Base-by-base conservation (phyloP, 2,888 invertebrate species). In the Caenorhabditis sinica region DNA sequence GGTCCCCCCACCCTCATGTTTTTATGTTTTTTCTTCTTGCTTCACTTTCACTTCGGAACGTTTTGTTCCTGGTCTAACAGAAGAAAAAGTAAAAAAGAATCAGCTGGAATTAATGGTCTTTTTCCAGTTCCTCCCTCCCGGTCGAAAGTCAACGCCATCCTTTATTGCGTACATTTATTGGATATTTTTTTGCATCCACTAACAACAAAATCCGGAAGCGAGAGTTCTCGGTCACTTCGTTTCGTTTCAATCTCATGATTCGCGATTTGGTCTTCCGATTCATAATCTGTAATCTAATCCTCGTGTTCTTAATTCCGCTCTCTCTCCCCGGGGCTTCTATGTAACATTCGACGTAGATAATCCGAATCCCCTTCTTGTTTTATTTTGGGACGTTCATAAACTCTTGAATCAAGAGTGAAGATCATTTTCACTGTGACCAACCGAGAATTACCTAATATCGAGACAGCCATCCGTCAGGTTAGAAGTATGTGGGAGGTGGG, bases 91-190 rank as follows among this genome's bases (percentile, higher is more conserved):
- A 5, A 36, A 53, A 25, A 68, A 51, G 53, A 36, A 56, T 36
- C 51, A 66, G 51, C 61, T 75, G 65, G 30, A 74, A 74, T 51
- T 45, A 49, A 61, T 49, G 61, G 49, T 36, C 20, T 30, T 23
- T 49, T 25, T 40, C 40, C 40, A 49, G 5, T 49, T 20, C 40
- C 20, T 17, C 45, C 45, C 17, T 17, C 49, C 20, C 65, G 75
- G 65, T 36, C 65, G 75, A 75, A 75, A 75, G 65, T 75, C 65
- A 56, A 23, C 51, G 49, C 36, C 51, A 28, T 65, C 68, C 36
- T 74, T 74, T 65, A 65, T 65, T 74, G 63, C 25, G 49, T 51
- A 60, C 63, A 65, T 53, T 75, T 63, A 53, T 74, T 63, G 65
- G 63, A 28, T 65, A n/a, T 53, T 65, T 53, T 51, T 61, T 40